phyloP scores from a whole-genome alignment of 2,797 vertebrate genomes.

The Erethizon dorsatum region DNA sequence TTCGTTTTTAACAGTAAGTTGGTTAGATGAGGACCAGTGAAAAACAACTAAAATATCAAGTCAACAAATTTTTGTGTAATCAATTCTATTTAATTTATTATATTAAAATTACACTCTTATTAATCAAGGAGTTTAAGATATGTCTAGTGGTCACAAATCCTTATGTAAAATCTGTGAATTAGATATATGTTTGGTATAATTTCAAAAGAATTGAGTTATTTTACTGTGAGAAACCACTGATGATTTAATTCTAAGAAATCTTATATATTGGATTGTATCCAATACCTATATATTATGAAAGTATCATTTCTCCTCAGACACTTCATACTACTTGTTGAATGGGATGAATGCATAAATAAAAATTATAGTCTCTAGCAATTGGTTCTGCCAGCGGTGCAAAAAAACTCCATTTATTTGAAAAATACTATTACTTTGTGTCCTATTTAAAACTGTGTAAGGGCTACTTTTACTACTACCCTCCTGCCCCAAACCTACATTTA shows the following conservation, averaged over 20 bases:
- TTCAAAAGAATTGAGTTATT: constrained; percentile 39
- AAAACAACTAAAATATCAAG: constrained; percentile 5
- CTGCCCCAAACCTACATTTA: background rate
- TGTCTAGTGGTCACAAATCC: constrained; percentile 24
- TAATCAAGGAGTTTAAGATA: constrained; percentile 22
- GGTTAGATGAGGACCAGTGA: background rate
- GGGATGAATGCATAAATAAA: background rate
- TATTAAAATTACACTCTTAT: background rate
- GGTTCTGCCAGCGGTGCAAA: background rate
- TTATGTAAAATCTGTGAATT: constrained; percentile 10
- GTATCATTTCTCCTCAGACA: background rate
- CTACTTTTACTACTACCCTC: background rate
- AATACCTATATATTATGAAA: background rate
- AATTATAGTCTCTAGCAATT: background rate
- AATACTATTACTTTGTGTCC: background rate
- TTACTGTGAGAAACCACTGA: constrained; percentile 25
- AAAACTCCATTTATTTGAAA: constrained; percentile 19
- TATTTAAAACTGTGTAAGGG: background rate
- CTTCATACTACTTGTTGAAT: constrained; percentile 12
- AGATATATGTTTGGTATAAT: background rate
- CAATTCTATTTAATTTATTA: constrained; percentile 46
- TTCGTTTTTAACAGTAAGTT: constrained; percentile 23
- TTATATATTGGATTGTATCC: background rate
- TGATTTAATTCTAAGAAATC: constrained; percentile 34
- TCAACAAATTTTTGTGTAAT: constrained; percentile 30